Evolutionary conservation across 2,888 invertebrate species (phyloP), one percentile per base, ranked within the genome.

Genomic region (Andrena dorsata): DNA sequence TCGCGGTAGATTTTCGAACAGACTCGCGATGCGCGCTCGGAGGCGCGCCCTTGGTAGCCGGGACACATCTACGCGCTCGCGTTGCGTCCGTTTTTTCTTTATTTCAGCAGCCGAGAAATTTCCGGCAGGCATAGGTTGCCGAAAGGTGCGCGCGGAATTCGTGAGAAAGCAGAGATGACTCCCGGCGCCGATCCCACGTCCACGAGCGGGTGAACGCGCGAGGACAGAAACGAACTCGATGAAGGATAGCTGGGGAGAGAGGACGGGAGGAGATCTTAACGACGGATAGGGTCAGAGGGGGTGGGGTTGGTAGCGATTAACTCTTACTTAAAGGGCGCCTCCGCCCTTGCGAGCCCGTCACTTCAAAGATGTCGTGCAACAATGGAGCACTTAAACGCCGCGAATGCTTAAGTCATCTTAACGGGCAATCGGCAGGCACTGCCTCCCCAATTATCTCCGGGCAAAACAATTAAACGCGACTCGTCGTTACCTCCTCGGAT

Each of bases 351-450:
- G 80, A 75, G 83, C 82, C 84, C 84, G 85, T 84, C 85, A 79
- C 76, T 76, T 68, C 82, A 69, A 30, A 70, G 88, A 90, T 89
- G 86, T 89, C 88, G 81, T 86, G 82, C 89, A 91, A 92, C 92
- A 92, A 92, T 92, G 88, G 89, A 86, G 89, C 92, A 92, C 92
- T 93, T 92, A 91, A 88, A 89, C 86, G 84, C 83, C 83, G 86
- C 88, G 89, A 91, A 90, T 86, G 86, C 89, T 87, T 88, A 87
- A 92, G 92, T 92, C 92, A 92, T 92, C 90, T 83, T 88, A 90
- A 90, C 89, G 87, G 88, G 82, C 88, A 88, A 91, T 90, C 90
- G 88, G 76, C 83, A 76, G 82, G 75, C 88, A 68, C 82, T 80
- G 84, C 85, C 86, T 83, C 85, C 80, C 86, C 88, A 90, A 91